Conservation (phyloP, 2,113 vertebrate genomes). For the Podarcis cretensis region DNA sequence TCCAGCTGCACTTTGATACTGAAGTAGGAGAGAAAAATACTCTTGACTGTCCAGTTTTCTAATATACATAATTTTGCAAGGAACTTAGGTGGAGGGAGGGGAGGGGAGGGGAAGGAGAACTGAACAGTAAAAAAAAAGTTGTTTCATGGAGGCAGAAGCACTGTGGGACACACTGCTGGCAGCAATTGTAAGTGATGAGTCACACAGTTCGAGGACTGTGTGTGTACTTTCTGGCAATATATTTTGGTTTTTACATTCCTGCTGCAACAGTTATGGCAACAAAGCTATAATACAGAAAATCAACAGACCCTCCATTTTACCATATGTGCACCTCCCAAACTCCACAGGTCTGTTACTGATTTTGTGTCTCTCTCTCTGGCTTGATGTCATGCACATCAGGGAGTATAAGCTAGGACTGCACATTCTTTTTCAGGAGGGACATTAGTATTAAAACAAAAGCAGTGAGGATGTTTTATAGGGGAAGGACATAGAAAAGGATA, state of each 20-base stretch:
- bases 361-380: constrained; percentile 23
- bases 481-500: constrained; percentile 34
- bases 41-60: constrained; percentile 32
- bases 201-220: constrained; percentile 33
- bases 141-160: constrained; percentile 18
- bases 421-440: constrained; percentile 48
- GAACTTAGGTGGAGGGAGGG: constrained; percentile 8
- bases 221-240: constrained; percentile 20
- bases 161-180: constrained; percentile 32
- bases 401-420: constrained; percentile 44
- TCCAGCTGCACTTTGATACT: constrained; percentile 34
- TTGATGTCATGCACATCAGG: constrained; percentile 50
- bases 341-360: constrained; percentile 40
- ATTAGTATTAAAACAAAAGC: constrained; percentile 32
- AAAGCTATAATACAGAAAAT: constrained; percentile 33
- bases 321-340: constrained; percentile 46
- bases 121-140: constrained; percentile 31
- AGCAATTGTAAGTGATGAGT: constrained; percentile 41
- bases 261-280: constrained; percentile 43
- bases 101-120: background rate
- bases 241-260: constrained; percentile 46
- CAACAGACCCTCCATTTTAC: constrained; percentile 23
- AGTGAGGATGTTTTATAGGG: constrained; percentile 32
- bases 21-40: constrained; percentile 34
- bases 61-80: constrained; percentile 39